phyloP scores from a whole-genome alignment of 2,113 vertebrate species.

The Thryonomys swinderianus region DNA sequence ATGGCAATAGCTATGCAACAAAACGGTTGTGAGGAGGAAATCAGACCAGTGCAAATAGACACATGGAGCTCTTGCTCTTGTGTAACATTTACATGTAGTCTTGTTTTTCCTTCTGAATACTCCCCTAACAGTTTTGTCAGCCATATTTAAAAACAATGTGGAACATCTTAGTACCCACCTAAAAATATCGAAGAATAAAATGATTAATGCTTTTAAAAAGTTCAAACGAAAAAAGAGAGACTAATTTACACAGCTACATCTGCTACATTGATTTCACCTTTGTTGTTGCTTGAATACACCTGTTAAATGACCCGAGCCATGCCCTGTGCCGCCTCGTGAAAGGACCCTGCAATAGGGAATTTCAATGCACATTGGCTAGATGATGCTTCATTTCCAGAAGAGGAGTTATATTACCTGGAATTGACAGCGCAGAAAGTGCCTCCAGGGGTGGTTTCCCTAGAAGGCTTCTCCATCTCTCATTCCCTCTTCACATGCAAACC shows the following conservation, averaged over 20 bases:
- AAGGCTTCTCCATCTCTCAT: background rate
- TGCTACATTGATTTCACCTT: background rate
- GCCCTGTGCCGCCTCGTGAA: background rate
- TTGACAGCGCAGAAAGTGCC: background rate
- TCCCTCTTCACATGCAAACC: background rate
- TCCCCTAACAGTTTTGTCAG: background rate
- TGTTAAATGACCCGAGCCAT: slow-evolving; percentile 38
- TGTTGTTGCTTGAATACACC: slow-evolving; percentile 21
- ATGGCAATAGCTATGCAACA: background rate
- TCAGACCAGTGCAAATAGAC: background rate
- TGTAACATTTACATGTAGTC: background rate
- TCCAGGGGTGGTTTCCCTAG: background rate
- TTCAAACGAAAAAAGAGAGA: background rate
- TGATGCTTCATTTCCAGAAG: background rate
- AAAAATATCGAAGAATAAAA: slow-evolving; percentile 39
- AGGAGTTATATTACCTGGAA: background rate
- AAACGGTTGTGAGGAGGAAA: background rate
- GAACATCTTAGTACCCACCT: background rate
- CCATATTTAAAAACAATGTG: slow-evolving; percentile 9
- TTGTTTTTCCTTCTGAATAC: slow-evolving; percentile 17
- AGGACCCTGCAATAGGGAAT: background rate
- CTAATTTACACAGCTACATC: background rate
- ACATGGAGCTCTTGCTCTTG: background rate
- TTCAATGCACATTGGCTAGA: background rate
- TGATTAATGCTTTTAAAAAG: background rate